Evolutionary conservation across 2,888 invertebrate species (phyloP).

Genomic region (Ophion ventricosus): DNA sequence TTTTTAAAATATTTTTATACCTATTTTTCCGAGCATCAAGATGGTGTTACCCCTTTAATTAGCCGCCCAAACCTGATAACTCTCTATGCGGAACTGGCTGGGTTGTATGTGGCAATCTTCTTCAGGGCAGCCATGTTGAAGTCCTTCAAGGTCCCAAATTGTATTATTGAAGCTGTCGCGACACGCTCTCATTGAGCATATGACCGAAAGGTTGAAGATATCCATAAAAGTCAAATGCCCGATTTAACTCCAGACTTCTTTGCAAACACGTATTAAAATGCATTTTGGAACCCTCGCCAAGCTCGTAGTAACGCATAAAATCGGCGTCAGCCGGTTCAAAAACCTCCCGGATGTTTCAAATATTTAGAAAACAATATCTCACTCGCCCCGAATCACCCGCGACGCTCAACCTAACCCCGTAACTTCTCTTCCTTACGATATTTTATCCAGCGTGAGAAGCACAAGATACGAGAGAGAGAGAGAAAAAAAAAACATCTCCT

Average conservation of each 20-base stretch:
- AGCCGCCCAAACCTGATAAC: neutral
- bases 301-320: slow-evolving; percentile 49
- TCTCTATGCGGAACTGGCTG: neutral
- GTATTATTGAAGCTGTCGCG: neutral
- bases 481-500: neutral
- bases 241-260: neutral
- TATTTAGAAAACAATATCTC: slow-evolving; percentile 65
- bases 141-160: neutral
- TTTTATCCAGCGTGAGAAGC: neutral
- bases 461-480: slow-evolving; percentile 14
- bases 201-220: slow-evolving; percentile 7
- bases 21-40: no score
- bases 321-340: slow-evolving; percentile 70
- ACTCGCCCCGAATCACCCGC: neutral
- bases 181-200: neutral
- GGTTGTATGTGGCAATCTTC: neutral
- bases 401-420: neutral
- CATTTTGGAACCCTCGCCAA: neutral
- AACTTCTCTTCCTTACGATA: slow-evolving; percentile 18
- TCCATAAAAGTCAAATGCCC: neutral
- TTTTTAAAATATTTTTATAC: no score
- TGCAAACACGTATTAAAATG: slow-evolving; percentile 23
- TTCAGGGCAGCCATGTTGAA: neutral
- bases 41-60: no score
- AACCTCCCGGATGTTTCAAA: slow-evolving; percentile 69